These are phyloP conservation scores for Drosophila santomea DNA, from an alignment of 1,140 invertebrate genomes.

Conservation along the genomic window DNA sequence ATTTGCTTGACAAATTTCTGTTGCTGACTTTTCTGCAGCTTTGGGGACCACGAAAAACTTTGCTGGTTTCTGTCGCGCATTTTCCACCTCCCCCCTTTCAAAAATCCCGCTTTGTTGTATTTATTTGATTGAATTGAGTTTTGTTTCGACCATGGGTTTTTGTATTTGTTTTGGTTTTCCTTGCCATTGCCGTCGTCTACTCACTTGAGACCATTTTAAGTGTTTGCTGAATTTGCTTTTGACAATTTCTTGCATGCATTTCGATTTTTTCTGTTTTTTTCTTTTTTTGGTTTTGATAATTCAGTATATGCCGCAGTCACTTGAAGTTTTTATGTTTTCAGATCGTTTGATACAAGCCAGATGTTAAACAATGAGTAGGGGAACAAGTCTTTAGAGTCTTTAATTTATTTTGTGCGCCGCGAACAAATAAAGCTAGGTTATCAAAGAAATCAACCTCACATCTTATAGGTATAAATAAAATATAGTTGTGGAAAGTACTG, in stretches of 20 bases:
- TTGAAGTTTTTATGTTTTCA: constrained; percentile 37
- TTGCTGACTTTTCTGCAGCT: constrained; percentile 60
- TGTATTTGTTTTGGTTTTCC: constrained; percentile 13
- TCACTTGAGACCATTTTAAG: constrained; percentile 78
- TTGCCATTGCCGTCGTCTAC: constrained; percentile 15
- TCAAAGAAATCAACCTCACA: no score
- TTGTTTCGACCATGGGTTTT: constrained; percentile 21
- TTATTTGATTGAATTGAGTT: constrained; percentile 65
- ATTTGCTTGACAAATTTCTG: constrained; percentile 53
- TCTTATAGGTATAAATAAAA: background rate
- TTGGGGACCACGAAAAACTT: constrained; percentile 45
- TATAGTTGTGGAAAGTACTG: no score
- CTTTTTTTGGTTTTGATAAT: constrained; percentile 44
- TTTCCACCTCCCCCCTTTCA: constrained; percentile 1
- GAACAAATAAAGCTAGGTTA: background rate
- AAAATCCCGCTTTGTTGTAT: constrained; percentile 6
- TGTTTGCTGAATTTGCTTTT: constrained; percentile 71
- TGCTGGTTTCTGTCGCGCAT: constrained; percentile 30
- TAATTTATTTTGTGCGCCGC: background rate
- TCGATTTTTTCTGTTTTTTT: constrained; percentile 35
- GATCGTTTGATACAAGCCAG: constrained; percentile 29
- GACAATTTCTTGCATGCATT: constrained; percentile 31
- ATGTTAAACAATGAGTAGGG: constrained; percentile 14
- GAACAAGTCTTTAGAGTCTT: background rate
- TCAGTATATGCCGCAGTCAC: constrained; percentile 48